Conservation (phyloP, 2,888 invertebrate species). For the Metellina segmentata region DNA sequence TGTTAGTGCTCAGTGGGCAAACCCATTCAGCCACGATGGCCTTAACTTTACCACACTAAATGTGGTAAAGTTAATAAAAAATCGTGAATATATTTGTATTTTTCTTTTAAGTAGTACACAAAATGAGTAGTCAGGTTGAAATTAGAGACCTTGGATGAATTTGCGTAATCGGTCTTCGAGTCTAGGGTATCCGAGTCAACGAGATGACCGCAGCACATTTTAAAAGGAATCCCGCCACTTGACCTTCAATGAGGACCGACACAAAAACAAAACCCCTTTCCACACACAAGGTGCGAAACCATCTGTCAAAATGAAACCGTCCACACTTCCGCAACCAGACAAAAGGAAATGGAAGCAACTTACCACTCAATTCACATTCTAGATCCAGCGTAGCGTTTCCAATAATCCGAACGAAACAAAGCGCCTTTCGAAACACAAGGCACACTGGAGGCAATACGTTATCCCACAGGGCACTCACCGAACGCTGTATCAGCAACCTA, state of each 20-base stretch:
- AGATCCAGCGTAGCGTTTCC: not conserved
- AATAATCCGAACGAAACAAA: slow-evolving; percentile 26
- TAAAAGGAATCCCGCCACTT: not conserved
- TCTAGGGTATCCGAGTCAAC: not conserved
- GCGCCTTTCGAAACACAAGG: not conserved
- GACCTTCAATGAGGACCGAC: not conserved
- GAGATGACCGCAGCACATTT: not conserved
- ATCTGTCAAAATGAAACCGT: not conserved
- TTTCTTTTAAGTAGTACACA: no score
- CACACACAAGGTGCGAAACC: not conserved
- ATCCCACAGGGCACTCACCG: not conserved
- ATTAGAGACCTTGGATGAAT: no score
- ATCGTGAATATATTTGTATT: no score
- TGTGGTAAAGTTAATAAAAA: no score
- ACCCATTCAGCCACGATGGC: no score
- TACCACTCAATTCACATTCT: slow-evolving; percentile 15
- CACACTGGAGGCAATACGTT: not conserved
- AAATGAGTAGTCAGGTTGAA: no score
- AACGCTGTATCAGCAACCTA: not conserved
- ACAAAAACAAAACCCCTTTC: not conserved
- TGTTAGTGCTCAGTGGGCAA: no score
- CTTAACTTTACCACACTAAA: no score
- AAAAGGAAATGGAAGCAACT: not conserved
- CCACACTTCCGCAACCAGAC: not conserved
- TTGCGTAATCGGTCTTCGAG: no score